Evolutionary conservation across 2,888 invertebrate genomes (phyloP), one percentile per base, ranked within the genome.

Genomic region (Hirudinaria manillensis): DNA sequence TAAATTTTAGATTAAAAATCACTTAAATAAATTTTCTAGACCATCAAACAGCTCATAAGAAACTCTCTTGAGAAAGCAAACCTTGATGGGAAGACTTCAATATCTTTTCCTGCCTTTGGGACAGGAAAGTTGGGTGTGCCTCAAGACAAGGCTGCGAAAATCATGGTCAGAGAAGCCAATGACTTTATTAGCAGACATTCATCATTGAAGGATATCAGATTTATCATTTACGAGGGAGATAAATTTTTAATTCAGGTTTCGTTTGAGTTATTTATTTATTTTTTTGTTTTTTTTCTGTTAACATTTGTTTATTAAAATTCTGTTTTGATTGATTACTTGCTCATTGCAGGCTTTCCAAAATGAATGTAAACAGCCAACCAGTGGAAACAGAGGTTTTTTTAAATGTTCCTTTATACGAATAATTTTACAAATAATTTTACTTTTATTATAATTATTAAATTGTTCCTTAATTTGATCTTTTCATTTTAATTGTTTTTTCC

Each of bases 31-130:
- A 45, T 16, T 45, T 36, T 36, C 6, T n/a, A 61, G 61, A 19
- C 24, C 21, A 61, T 61, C 29, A 61, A 10, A 29, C 6, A 21
- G 24, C 24, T 61, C 24, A 61, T 61, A 61, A 27, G 10, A 27
- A 61, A 61, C 29, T 24, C 61, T 29, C 29, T 61, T 24, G 29
- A 61, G 29, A 29, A 61, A 61, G 61, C 61, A 6, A 29, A 19
- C n/a, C 24, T 2, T 21, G 61, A 61, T 61, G n/a, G n/a, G 29
- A 61, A 27, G 61, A 13, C 61, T 10, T 13, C 61, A 19, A 61
- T 61, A 27, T 61, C 61, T 61, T 61, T 61, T 61, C 61, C 61
- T 29, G 61, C 13, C n/a, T 61, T 61, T 61, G 61, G 61, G 29
- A 61, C 61, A 1, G 61, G 61, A 10, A 61, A 61, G 29, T 24